Percentiles rank a stretch among this genome's conserved stretches.
phyloP scores from a whole-genome alignment of 2,888 invertebrate genomes.

The Macrosiphum euphorbiae region DNA sequence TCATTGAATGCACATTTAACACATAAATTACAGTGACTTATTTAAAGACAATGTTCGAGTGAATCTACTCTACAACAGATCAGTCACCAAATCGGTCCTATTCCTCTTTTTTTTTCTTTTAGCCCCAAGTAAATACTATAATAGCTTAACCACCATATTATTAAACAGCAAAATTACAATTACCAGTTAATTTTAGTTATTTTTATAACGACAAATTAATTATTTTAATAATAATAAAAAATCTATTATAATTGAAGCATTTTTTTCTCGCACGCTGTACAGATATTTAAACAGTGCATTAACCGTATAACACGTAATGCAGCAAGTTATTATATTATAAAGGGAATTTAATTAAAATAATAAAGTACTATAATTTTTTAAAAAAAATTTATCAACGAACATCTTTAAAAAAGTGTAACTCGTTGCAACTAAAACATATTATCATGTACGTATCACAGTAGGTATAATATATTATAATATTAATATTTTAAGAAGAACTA shows the following conservation, averaged over 20 bases:
- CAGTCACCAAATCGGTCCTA: too few species aligned
- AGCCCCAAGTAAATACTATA: too few species aligned
- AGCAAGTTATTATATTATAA: background rate
- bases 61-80: too few species aligned
- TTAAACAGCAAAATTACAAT: too few species aligned
- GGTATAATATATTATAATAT: background rate
- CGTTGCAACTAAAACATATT: background rate
- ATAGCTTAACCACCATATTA: too few species aligned
- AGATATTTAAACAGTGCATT: background rate
- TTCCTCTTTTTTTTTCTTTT: too few species aligned
- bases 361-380: background rate
- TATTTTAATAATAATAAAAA: background rate
- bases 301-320: background rate
- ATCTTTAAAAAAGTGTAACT: background rate
- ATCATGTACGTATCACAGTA: background rate
- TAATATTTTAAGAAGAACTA: background rate
- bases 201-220: too few species aligned
- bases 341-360: background rate
- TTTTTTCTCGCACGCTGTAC: background rate
- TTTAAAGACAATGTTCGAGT: too few species aligned
- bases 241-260: background rate
- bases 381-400: too few species aligned
- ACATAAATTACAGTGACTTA: too few species aligned
- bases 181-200: too few species aligned
- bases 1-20: too few species aligned